phyloP scores from a whole-genome alignment of 2,888 invertebrate species.

The Epistrophe eligans region DNA sequence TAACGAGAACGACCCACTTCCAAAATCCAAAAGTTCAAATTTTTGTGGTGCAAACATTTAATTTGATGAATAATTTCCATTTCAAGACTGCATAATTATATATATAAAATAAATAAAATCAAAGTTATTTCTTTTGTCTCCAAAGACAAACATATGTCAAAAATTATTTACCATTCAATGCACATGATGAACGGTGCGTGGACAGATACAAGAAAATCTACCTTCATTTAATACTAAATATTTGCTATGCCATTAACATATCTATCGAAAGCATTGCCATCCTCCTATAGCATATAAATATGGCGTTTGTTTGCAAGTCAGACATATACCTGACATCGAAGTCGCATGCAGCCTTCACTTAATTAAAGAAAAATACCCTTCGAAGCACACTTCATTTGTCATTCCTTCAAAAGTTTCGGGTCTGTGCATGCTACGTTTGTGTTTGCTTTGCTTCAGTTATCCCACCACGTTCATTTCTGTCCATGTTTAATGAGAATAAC shows the following conservation, averaged over 20 bases:
- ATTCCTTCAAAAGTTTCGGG: background rate
- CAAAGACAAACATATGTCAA: background rate
- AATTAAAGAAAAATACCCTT: conserved; percentile 2
- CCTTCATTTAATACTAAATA: background rate
- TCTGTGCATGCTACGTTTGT: background rate
- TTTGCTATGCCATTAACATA: conserved; percentile 14
- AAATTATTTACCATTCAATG: background rate
- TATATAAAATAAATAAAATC: background rate
- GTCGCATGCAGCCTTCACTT: conserved; percentile 26
- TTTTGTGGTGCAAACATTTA: too few relatives aligned
- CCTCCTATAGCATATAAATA: conserved; percentile 17
- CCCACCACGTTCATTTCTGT: background rate
- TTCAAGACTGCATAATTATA: too few relatives aligned
- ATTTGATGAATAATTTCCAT: background rate
- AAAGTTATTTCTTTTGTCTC: background rate
- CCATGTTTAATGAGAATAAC: conserved; percentile 5
- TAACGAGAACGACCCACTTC: too few relatives aligned
- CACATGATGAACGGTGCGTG: background rate
- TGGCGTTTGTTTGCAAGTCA: conserved; percentile 5
- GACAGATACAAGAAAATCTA: background rate
- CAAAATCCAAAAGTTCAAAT: too few relatives aligned
- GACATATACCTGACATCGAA: background rate
- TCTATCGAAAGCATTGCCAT: background rate
- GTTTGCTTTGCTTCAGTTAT: background rate
- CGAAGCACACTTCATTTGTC: conserved; percentile 13